Base-by-base conservation (phyloP, 2,797 vertebrate species). In the Helicolenus hilgendorfi region DNA sequence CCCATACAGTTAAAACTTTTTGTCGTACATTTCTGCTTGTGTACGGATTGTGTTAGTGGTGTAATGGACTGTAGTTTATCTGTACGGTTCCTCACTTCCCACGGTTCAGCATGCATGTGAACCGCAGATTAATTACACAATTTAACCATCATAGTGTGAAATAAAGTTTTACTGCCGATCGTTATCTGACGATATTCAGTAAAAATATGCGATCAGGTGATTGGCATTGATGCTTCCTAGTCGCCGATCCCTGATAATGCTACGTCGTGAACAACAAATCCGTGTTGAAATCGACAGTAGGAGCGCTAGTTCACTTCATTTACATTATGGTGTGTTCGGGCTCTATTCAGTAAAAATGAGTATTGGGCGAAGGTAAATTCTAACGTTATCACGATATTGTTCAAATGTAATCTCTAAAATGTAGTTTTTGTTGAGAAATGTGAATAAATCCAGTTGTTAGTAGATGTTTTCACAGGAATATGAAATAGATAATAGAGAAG, bases 221-320 rank as follows among this genome's bases (percentile, higher is more conserved):
- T 22, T 11, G 53, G 53, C 53, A 0, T 55, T 22, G n/a, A 55
- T 10, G 53, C 53, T 0, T 55, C 11, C 53, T 10, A 55, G 53
- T n/a, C 9, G 53, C n/a, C 4, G 53, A 55, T 55, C n/a, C n/a
- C 7, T 49, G 45, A 20, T 45, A 45, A 45, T 45, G 41, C 41
- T 45, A 53, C 20, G 18, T 53, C 10, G 7, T 53, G 49, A n/a
- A 53, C 49, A 53, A n/a, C 0, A 53, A 22, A 53, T 53, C 7
- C 0, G 3, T n/a, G 49, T 45, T 18, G 41, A 45, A 45, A 0
- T 53, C 20, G 7, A 0, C 49, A 53, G 49, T 8, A 53, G 49
- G 49, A 53, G 41, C 41, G 6, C 41, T 45, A 45, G 41, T 45
- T 45, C 41, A 45, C 41, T 45, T 45, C 0, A 45, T 45, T 45